These are phyloP conservation scores for Pseudorectes ferrugineus DNA, from an alignment of 2,113 vertebrate species.

Conservation along the genomic window DNA sequence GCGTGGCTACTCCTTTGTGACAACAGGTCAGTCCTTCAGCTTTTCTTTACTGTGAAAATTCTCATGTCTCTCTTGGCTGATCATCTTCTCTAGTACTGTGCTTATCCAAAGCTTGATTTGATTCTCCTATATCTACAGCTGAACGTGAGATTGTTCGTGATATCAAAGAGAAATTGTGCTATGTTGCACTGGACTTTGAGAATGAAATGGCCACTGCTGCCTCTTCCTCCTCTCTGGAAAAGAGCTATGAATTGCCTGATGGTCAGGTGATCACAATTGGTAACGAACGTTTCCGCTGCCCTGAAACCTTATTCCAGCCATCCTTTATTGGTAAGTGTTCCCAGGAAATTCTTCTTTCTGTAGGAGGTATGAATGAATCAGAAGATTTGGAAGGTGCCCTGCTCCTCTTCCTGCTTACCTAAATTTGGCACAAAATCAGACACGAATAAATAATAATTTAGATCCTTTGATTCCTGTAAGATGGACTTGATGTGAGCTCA, in stretches of 20 bases:
- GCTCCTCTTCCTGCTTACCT: neutral
- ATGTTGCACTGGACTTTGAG: conserved; percentile 94
- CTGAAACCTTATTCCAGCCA: conserved; percentile 94
- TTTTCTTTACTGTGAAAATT: neutral
- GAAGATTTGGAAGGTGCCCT: neutral
- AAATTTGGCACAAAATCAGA: neutral
- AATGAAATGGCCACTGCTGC: conserved; percentile 97
- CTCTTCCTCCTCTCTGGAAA: conserved; percentile 93
- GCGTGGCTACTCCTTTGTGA: conserved; percentile 94
- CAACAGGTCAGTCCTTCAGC: conserved; percentile 78
- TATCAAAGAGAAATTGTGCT: conserved; percentile 95
- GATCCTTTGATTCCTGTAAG: neutral
- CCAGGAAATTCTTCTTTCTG: neutral
- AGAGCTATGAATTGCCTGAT: conserved; percentile 93
- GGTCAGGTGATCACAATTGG: conserved; percentile 97
- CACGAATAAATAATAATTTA: neutral
- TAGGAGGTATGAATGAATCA: neutral
- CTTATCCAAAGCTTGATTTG: conserved; percentile 5
- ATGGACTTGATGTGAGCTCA: neutral
- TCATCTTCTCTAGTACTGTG: neutral
- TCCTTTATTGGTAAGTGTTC: conserved; percentile 91
- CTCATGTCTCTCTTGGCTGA: neutral
- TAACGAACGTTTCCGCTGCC: conserved; percentile 94
- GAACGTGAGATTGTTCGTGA: conserved; percentile 95
- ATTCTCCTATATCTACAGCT: conserved; percentile 68